These are phyloP conservation scores for Hippocampus comes DNA, from an alignment of 2,113 vertebrate species.

Conservation along the genomic window DNA sequence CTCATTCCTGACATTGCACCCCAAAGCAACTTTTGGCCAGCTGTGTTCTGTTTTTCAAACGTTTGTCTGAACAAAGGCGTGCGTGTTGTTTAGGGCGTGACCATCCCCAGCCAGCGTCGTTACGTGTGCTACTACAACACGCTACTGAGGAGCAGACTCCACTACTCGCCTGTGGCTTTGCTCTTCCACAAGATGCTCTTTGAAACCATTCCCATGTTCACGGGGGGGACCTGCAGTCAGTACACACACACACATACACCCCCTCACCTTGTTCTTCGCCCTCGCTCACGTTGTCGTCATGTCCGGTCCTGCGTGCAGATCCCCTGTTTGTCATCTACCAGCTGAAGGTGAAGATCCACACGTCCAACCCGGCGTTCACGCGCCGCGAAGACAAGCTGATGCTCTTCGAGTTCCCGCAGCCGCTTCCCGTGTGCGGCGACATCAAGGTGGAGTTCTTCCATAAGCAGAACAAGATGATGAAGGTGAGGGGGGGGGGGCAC, in stretches of 20 bases:
- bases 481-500: constrained; percentile 71
- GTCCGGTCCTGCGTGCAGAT: constrained; percentile 70
- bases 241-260: constrained; percentile 57
- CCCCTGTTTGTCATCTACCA: constrained; percentile 99
- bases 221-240: constrained; percentile 98
- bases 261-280: neutral
- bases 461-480: constrained; percentile 99
- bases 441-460: constrained; percentile 99
- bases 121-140: constrained; percentile 99
- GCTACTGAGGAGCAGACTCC: constrained; percentile 84
- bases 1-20: no score
- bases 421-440: constrained; percentile 95
- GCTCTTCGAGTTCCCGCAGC: constrained; percentile 96
- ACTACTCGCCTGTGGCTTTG: constrained; percentile 95
- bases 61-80: no score
- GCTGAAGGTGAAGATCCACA: constrained; percentile 98
- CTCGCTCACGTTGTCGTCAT: neutral
- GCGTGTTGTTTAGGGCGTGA: constrained; percentile 81
- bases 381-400: constrained; percentile 94
- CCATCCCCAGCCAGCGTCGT: constrained; percentile 97
- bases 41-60: no score
- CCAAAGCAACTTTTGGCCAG: no score
- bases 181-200: constrained; percentile 99
- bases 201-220: constrained; percentile 99
- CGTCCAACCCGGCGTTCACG: constrained; percentile 90